Percentiles rank a stretch among this genome's conserved stretches.
These are phyloP conservation scores for Pangasius sanitwongsei DNA, from an alignment of 2,797 vertebrate species.

Conservation along the genomic window DNA sequence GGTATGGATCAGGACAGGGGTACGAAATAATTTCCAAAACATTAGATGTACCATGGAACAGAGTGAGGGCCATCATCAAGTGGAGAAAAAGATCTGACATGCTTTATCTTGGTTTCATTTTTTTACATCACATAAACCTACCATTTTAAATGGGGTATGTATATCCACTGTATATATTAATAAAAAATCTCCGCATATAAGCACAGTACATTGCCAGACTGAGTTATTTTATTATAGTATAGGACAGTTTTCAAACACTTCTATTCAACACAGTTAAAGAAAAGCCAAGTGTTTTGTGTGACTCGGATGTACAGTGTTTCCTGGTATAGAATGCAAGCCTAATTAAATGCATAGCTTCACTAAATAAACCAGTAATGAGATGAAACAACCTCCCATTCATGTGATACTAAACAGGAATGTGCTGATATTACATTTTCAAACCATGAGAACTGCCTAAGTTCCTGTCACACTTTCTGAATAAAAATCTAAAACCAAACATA, in stretches of 20 bases:
- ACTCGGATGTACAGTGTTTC: neutral
- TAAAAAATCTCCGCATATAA: neutral
- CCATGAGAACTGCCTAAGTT: neutral
- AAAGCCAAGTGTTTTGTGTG: neutral
- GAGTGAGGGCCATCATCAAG: too few species aligned
- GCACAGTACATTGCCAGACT: neutral
- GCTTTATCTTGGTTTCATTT: neutral
- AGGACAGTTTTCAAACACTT: neutral
- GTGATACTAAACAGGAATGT: neutral
- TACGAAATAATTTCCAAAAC: too few species aligned
- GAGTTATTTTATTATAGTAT: neutral
- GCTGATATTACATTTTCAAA: neutral
- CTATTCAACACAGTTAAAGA: neutral
- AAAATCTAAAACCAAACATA: neutral
- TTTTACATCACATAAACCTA: neutral
- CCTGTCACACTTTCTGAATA: neutral
- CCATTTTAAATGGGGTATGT: neutral
- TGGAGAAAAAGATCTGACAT: neutral
- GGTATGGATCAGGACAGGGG: too few species aligned
- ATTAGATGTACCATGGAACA: too few species aligned
- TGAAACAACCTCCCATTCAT: neutral
- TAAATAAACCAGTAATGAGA: neutral
- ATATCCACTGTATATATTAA: neutral
- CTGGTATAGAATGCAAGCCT: neutral
- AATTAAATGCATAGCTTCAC: neutral